Conservation (phyloP, 1,140 invertebrate species). For the Rhopalosiphum maidis region DNA sequence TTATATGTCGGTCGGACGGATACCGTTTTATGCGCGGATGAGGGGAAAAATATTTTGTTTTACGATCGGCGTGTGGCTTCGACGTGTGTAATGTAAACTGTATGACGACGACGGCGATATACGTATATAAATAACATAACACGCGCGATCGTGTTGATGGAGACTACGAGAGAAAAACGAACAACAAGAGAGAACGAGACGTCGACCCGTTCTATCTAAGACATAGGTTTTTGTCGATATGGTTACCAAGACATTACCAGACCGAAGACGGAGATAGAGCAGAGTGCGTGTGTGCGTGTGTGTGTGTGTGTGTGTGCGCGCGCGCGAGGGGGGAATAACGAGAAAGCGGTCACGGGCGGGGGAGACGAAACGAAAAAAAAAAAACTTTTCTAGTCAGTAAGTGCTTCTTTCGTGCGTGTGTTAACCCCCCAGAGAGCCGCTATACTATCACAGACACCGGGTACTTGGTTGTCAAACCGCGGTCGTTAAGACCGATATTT, state of each 20-base stretch:
- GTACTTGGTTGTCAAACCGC: slow-evolving; percentile 50
- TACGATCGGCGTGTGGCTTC: slow-evolving; percentile 25
- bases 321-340: not conserved
- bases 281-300: not conserved
- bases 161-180: not conserved
- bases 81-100: slow-evolving; percentile 26
- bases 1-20: not conserved
- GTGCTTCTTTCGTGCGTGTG: not conserved
- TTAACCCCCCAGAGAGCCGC: slow-evolving; percentile 31
- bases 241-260: not conserved
- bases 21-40: not conserved
- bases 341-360: not conserved
- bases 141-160: slow-evolving; percentile 5
- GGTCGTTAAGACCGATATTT: slow-evolving; percentile 52
- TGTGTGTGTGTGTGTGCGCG: not conserved
- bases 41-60: slow-evolving; percentile 5
- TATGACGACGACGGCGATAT: not conserved
- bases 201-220: not conserved
- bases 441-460: not conserved
- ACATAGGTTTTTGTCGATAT: slow-evolving; percentile 27
- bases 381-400: slow-evolving; percentile 38
- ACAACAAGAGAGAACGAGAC: not conserved
- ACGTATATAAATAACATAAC: not conserved
- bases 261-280: not conserved
- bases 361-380: not conserved